Evolutionary conservation across 2,113 vertebrate genomes (phyloP).

Genomic region (Varanus komodoensis): DNA sequence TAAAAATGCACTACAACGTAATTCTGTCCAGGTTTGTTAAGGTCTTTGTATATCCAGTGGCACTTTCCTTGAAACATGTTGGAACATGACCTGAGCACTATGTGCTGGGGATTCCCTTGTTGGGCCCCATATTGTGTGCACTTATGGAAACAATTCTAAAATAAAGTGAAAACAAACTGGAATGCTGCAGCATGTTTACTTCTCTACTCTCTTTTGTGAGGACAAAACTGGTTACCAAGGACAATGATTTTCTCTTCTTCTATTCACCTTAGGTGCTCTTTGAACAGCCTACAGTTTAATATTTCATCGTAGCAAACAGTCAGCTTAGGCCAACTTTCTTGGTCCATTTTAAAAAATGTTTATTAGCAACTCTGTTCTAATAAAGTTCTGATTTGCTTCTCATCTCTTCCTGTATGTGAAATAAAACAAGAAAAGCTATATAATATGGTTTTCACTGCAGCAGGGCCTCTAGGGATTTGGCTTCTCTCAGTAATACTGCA

Average conservation of each 20-base stretch:
- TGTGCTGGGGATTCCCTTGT: constrained; percentile 50
- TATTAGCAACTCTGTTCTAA: neutral
- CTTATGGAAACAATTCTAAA: constrained; percentile 70
- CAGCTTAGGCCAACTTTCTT: constrained; percentile 4
- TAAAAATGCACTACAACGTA: constrained; percentile 19
- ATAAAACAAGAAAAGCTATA: constrained; percentile 56
- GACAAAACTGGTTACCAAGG: constrained; percentile 33
- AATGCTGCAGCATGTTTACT: constrained; percentile 62
- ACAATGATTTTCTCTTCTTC: constrained; percentile 30
- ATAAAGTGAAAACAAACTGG: constrained; percentile 66
- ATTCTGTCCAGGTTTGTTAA: constrained; percentile 30
- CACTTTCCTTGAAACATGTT: constrained; percentile 54
- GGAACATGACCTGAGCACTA: constrained; percentile 26
- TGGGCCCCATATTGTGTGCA: constrained; percentile 59
- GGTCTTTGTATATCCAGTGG: constrained; percentile 25
- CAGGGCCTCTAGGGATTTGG: neutral
- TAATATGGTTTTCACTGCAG: neutral
- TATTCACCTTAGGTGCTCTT: constrained; percentile 16
- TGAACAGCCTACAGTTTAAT: constrained; percentile 22
- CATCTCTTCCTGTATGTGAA: constrained; percentile 48
- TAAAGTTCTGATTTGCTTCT: neutral
- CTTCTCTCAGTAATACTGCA: neutral
- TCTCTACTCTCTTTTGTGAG: constrained; percentile 9
- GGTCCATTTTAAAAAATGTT: neutral
- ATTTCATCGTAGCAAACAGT: constrained; percentile 14